Evolutionary conservation across 2,888 invertebrate genomes (phyloP).

Genomic region (Chrysolina oricalcia): DNA sequence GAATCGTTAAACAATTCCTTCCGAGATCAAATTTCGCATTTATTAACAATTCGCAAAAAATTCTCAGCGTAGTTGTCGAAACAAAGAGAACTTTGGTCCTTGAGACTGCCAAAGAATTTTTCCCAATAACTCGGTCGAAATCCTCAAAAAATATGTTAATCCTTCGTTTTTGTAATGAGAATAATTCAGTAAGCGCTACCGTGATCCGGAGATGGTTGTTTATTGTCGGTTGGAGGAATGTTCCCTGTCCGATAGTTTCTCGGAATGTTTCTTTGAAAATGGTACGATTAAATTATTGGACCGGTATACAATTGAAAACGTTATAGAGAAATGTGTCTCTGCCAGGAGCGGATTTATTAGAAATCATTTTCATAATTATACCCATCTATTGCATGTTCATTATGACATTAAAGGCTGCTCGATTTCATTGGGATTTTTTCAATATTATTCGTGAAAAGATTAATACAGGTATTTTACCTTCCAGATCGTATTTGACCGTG

Average conservation of each 20-base stretch:
- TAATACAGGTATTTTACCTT: too few relatives aligned
- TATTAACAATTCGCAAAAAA: slow-evolving; percentile 61
- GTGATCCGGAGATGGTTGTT: slow-evolving; percentile 49
- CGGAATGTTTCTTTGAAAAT: slow-evolving; percentile 41
- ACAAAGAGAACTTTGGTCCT: slow-evolving; percentile 63
- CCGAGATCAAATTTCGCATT: slow-evolving; percentile 59
- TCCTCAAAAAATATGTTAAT: slow-evolving; percentile 64
- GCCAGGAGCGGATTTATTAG: not conserved
- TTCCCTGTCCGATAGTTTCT: slow-evolving; percentile 41
- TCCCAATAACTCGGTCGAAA: slow-evolving; percentile 60
- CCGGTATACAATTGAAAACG: slow-evolving; percentile 25
- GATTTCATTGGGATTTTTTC: too few relatives aligned
- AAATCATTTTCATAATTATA: not conserved
- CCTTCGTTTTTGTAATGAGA: slow-evolving; percentile 57
- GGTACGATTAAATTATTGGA: slow-evolving; percentile 35
- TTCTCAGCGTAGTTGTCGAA: slow-evolving; percentile 50
- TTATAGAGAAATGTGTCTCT: slow-evolving; percentile 8
- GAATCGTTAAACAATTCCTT: slow-evolving; percentile 58
- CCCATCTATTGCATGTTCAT: not conserved
- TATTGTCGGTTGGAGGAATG: slow-evolving; percentile 51
- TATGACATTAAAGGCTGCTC: not conserved
- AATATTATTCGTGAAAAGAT: too few relatives aligned
- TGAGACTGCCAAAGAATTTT: slow-evolving; percentile 61
- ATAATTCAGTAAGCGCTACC: slow-evolving; percentile 60
- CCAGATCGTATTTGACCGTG: too few relatives aligned